Evolutionary conservation across 1,140 invertebrate species (phyloP).

Genomic region (Achroia grisella): DNA sequence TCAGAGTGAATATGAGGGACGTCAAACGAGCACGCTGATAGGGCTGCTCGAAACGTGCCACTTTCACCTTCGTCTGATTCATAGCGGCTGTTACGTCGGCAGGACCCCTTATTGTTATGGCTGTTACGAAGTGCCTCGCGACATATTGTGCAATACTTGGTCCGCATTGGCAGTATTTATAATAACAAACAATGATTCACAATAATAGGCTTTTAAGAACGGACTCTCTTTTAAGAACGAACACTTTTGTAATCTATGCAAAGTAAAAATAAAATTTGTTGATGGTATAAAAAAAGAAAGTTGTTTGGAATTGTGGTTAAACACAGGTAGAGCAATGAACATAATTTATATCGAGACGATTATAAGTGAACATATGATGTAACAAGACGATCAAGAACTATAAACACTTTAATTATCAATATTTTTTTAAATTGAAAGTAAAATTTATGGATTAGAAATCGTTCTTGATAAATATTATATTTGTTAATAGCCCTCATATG

Average conservation of each 20-base stretch:
- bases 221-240: constrained; percentile 4
- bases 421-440: constrained; percentile 1
- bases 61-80: constrained; percentile 65
- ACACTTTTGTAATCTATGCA: background rate
- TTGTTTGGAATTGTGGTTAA: background rate
- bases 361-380: background rate
- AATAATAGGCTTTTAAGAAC: constrained; percentile 26
- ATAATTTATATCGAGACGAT: constrained; percentile 1
- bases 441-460: constrained; percentile 2
- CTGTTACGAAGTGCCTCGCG: constrained; percentile 12
- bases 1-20: background rate
- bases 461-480: too few species aligned
- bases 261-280: background rate
- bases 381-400: background rate
- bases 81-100: constrained; percentile 40
- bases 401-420: background rate
- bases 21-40: constrained; percentile 1
- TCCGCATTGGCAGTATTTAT: constrained; percentile 31
- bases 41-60: constrained; percentile 41
- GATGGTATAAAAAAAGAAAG: constrained; percentile 6
- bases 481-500: too few species aligned
- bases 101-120: constrained; percentile 39
- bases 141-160: constrained; percentile 30
- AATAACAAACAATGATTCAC: constrained; percentile 26
- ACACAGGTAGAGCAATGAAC: background rate